phyloP scores from a whole-genome alignment of 2,113 vertebrate genomes.

The Tetrax tetrax region DNA sequence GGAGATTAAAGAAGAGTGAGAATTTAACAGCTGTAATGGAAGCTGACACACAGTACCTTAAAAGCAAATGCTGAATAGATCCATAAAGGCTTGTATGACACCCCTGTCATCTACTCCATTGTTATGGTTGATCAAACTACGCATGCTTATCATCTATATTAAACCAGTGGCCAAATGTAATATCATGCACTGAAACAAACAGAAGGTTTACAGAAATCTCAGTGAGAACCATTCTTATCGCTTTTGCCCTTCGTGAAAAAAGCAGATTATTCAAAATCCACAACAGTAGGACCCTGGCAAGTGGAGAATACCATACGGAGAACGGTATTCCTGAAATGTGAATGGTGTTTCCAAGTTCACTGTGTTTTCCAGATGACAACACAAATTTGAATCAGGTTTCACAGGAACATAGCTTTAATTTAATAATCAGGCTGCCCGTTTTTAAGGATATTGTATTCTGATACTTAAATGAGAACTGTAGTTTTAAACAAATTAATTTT shows the following conservation, averaged over 20 bases:
- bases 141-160: background rate
- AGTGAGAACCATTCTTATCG: background rate
- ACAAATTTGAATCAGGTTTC: background rate
- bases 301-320: rapidly evolving
- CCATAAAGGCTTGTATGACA: background rate
- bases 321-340: background rate
- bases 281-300: background rate
- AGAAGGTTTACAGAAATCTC: background rate
- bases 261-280: background rate
- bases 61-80: background rate
- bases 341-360: background rate
- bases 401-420: background rate
- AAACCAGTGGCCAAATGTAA: background rate
- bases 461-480: background rate
- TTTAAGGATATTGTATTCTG: background rate
- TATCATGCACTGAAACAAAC: background rate
- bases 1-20: background rate
- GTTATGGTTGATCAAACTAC: background rate
- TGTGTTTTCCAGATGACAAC: background rate
- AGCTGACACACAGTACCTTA: background rate
- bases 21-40: background rate
- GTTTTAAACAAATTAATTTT: background rate
- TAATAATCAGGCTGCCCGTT: background rate
- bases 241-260: background rate
- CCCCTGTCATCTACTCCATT: background rate